Evolutionary conservation across 2,888 invertebrate species (phyloP), one percentile per base, ranked within the genome.

Genomic region (Itoplectis maculator): DNA sequence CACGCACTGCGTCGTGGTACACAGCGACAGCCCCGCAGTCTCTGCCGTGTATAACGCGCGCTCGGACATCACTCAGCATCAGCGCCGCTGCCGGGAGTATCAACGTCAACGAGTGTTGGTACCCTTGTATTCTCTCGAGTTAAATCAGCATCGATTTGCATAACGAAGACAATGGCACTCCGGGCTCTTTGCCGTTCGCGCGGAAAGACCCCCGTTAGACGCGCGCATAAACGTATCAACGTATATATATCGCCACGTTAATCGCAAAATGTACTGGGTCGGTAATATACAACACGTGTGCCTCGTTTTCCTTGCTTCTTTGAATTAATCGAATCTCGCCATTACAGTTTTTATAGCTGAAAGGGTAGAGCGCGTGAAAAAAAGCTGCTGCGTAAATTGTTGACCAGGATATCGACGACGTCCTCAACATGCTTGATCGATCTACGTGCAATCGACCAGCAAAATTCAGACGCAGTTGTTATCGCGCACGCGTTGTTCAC

Each of bases 91-190:
- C 83, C 80, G 63, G 77, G 80, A 79, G 56, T 13, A 54, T 74
- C 15, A 37, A 35, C 47, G 68, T 59, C 59, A 51, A 72, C 49
- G 56, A 5, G 78, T 75, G 40, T 79, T 68, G 79, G 82, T 79
- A 66, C 82, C 79, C 75, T 82, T 79, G 79, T 75, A 70, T 82
- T 79, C 68, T 69, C 82, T 61, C 79, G 82, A 85, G 84, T 81
- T 85, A 81, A 88, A 87, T 88, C 87, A 84, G 84, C 84, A 76
- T 77, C 83, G 86, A 88, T 88, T 88, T 88, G 86, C 88, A 87
- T 86, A 88, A 87, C 83, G 86, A 86, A 88, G 87, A 87, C 88
- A 88, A 88, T 87, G 87, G 85, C 86, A 87, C 86, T 86, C n/a
- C 59, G 56, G 59, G 49, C 77, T 86, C 79, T 84, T 84, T 83